A percentile compares a stretch with the other conserved stretches of the same genome.
These are phyloP conservation scores for Epinephelus lanceolatus DNA, from an alignment of 2,113 vertebrate species.

Conservation along the genomic window DNA sequence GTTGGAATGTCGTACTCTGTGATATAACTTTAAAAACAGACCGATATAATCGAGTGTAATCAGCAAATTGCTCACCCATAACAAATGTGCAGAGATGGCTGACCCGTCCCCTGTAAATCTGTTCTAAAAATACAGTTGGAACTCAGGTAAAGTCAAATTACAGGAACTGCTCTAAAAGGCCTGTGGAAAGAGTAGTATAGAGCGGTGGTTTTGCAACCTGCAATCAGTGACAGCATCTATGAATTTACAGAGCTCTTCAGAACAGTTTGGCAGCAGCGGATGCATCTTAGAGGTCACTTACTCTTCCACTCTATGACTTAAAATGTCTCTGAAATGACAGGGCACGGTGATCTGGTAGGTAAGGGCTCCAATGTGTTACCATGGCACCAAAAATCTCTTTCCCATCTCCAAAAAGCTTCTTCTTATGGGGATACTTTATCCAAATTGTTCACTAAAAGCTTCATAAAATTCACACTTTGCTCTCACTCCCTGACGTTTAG, in stretches of 20 bases:
- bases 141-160: slow-evolving; percentile 58
- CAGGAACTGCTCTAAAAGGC: slow-evolving; percentile 43
- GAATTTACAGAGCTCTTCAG: slow-evolving; percentile 47
- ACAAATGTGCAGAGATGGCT: slow-evolving; percentile 20
- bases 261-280: slow-evolving; percentile 48
- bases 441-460: slow-evolving; percentile 36
- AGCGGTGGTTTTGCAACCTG: slow-evolving; percentile 45
- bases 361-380: slow-evolving; percentile 20
- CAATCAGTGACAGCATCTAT: slow-evolving; percentile 48
- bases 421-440: slow-evolving; percentile 9
- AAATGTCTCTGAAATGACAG: slow-evolving; percentile 52
- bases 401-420: slow-evolving; percentile 22
- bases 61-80: slow-evolving; percentile 56
- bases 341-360: slow-evolving; percentile 21
- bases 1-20: slow-evolving; percentile 8
- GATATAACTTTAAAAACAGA: slow-evolving; percentile 51
- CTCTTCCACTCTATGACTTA: slow-evolving; percentile 19
- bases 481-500: slow-evolving; percentile 20
- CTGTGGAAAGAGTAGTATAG: slow-evolving; percentile 21
- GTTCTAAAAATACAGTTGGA: slow-evolving; percentile 43
- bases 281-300: slow-evolving; percentile 48
- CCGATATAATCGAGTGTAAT: slow-evolving; percentile 55
- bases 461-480: background rate
- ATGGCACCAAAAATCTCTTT: slow-evolving; percentile 21
- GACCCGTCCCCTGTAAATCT: slow-evolving; percentile 16